These are phyloP conservation scores for Drosophila ezoana DNA, from an alignment of 2,888 invertebrate species.

Conservation along the genomic window DNA sequence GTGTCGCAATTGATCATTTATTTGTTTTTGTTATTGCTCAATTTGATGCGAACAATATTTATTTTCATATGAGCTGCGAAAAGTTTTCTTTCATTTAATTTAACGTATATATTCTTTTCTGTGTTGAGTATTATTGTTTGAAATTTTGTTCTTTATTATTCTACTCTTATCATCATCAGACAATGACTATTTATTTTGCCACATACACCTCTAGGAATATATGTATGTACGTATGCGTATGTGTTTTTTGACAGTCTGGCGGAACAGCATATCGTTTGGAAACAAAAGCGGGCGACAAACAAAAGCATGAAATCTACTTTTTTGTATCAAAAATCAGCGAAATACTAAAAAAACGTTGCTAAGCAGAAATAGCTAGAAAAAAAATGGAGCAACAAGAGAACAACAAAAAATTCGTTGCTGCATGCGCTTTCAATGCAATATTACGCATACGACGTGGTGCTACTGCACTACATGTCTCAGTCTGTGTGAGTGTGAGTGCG, in stretches of 20 bases:
- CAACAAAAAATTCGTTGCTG: slow-evolving; percentile 43
- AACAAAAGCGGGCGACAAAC: slow-evolving; percentile 57
- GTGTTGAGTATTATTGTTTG: slow-evolving; percentile 16
- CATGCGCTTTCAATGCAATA: slow-evolving; percentile 65
- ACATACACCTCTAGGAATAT: slow-evolving; percentile 20
- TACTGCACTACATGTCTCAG: slow-evolving; percentile 36
- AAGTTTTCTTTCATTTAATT: slow-evolving; percentile 6
- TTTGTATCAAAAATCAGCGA: slow-evolving; percentile 45
- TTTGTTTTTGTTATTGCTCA: not conserved
- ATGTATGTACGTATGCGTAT: not conserved
- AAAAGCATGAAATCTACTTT: slow-evolving; percentile 44
- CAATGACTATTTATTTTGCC: slow-evolving; percentile 64
- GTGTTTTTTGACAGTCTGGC: slow-evolving; percentile 41
- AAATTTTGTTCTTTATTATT: slow-evolving; percentile 42
- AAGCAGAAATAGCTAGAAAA: slow-evolving; percentile 46
- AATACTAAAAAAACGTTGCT: slow-evolving; percentile 43
- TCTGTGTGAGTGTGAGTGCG: not conserved
- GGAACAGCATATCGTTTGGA: slow-evolving; percentile 51
- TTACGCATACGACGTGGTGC: slow-evolving; percentile 76
- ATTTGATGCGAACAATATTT: not conserved
- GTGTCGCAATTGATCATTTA: not conserved
- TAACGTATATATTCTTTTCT: slow-evolving; percentile 38
- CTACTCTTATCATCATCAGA: slow-evolving; percentile 49
- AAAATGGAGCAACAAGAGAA: slow-evolving; percentile 19
- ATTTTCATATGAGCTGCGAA: not conserved